Evolutionary conservation across 2,113 vertebrate species (phyloP), one percentile per base, ranked within the genome.

Genomic region (Lycaon pictus): DNA sequence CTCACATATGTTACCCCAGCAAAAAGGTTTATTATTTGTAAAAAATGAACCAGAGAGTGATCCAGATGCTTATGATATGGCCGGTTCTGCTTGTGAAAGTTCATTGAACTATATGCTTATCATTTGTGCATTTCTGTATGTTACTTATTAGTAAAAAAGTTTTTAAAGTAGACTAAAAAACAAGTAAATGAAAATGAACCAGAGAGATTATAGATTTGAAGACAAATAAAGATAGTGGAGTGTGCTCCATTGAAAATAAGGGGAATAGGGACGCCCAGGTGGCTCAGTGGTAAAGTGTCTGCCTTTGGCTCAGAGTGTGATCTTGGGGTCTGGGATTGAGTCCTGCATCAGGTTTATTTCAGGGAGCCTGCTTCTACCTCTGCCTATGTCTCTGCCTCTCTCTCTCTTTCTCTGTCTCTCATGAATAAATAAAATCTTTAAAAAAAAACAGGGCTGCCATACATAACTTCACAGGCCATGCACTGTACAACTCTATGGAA

Each of bases 11-110:
- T 71, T 87, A 94, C 63, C 7, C 65, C 17, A 81, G n/a, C 27
- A 96, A 92, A 92, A n/a, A 88, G 19, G 12, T 76, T 67, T 91
- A 53, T 91, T 82, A 69, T 76, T 88, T 91, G 22, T 94, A 82
- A 51, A 97, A 86, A 88, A 27, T 23, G 58, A 90, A 37, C 55
- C 27, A 93, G 82, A 96, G 87, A 88, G 35, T 83, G 48, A 71
- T 71, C 43, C 55, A 43, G 55, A 62, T 87, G 87, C 7, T 95
- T 60, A 83, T 32, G 15, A 51, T 71, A 81, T 0, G 35, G 9
- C 11, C 55, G 16, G 15, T 81, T 93, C 32, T 84, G 43, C 87
- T 96, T 72, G 15, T 92, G 29, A 82, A 82, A 58, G 16, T 88
- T 96, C 9, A 85, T 16, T 85, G 29, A 85, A 56, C 19, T 87